Evolutionary conservation across 2,888 invertebrate genomes (phyloP).

Genomic region (Pardosa pseudoannulata): DNA sequence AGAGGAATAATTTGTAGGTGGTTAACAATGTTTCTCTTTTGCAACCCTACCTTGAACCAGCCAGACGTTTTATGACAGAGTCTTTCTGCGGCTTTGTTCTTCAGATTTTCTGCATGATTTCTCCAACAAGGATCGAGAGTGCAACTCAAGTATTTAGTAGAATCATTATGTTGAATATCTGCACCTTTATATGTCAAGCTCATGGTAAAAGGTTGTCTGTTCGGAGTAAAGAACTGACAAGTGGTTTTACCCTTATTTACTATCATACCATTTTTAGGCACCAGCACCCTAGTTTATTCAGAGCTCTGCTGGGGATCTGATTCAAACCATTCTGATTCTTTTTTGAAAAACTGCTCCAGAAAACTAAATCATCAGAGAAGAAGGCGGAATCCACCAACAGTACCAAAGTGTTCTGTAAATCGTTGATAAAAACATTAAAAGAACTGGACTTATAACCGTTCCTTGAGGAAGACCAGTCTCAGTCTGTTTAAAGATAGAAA

Average conservation of each 20-base stretch:
- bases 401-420: neutral
- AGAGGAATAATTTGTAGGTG: neutral
- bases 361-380: neutral
- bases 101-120: neutral
- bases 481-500: too few relatives aligned
- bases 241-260: neutral
- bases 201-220: neutral
- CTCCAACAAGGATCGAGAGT: neutral
- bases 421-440: neutral
- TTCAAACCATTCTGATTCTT: neutral
- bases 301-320: neutral
- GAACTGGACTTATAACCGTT: too few relatives aligned
- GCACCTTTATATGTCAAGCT: neutral
- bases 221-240: constrained; percentile 4
- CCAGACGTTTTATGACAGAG: neutral
- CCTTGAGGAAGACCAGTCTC: too few relatives aligned
- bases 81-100: constrained; percentile 3
- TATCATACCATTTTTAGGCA: neutral
- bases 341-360: neutral
- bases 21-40: neutral
- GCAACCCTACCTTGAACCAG: neutral
- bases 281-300: neutral
- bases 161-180: neutral
- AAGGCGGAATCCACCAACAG: neutral
- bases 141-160: neutral